Conservation (phyloP, 2,797 vertebrate species). For the Hemibagrus guttatus region DNA sequence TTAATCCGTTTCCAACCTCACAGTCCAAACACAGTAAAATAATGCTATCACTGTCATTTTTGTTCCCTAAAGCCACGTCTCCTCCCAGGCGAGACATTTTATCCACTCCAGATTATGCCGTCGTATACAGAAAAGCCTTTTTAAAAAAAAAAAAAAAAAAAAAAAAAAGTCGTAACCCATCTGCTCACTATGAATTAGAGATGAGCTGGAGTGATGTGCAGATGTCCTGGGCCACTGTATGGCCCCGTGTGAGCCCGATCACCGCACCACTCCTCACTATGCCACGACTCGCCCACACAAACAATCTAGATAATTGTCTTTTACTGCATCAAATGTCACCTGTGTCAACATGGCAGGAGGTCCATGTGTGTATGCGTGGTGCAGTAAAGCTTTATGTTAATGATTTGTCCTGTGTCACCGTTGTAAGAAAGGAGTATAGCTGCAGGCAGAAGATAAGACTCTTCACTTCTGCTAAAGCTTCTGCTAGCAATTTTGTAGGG, state of each 20-base stretch:
- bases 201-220: conserved; percentile 55
- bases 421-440: conserved; percentile 40
- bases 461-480: conserved; percentile 53
- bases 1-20: background rate
- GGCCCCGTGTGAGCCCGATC: conserved; percentile 33
- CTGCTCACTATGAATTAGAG: conserved; percentile 58
- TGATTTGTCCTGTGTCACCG: conserved; percentile 22
- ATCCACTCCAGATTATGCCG: conserved; percentile 40
- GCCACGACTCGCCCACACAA: background rate
- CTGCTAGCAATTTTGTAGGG: conserved; percentile 50
- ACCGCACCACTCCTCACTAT: background rate
- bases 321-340: conserved; percentile 33
- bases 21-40: background rate
- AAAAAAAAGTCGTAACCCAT: conserved; percentile 48
- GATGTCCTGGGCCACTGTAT: conserved; percentile 48
- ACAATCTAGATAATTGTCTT: conserved; percentile 16
- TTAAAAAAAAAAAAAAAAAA: background rate
- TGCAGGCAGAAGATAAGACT: conserved; percentile 57
- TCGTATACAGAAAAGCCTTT: conserved; percentile 19
- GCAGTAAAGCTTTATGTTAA: conserved; percentile 32
- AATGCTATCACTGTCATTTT: background rate
- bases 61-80: background rate
- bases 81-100: conserved; percentile 10
- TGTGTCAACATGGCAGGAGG: conserved; percentile 21
- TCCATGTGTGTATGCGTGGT: conserved; percentile 18